A percentile compares a stretch with the other conserved stretches of the same genome.
phyloP scores from a whole-genome alignment of 2,113 vertebrate species.

The Himantopus leucocephalus region DNA sequence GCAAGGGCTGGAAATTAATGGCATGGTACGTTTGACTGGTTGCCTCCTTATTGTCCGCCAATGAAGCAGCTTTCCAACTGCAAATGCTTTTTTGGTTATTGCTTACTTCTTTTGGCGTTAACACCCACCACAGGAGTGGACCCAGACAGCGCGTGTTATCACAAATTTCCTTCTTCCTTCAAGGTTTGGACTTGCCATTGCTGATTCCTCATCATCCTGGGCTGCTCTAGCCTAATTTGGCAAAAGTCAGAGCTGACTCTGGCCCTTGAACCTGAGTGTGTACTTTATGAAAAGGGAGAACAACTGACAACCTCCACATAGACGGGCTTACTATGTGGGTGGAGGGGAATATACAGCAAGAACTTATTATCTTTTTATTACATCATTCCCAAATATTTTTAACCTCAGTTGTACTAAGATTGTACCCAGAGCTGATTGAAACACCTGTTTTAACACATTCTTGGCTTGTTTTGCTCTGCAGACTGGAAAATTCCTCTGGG shows the following conservation, averaged over 20 bases:
- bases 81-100: background rate
- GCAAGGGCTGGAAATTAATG: background rate
- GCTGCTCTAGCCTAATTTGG: background rate
- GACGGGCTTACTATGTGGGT: background rate
- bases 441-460: conserved; percentile 64
- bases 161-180: background rate
- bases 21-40: background rate
- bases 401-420: conserved; percentile 35
- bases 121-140: background rate
- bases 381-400: conserved; percentile 56
- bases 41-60: background rate
- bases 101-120: background rate
- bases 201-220: background rate
- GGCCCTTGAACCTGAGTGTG: background rate
- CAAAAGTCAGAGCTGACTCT: background rate
- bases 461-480: conserved; percentile 43
- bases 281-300: background rate
- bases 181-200: background rate
- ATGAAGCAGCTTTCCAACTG: background rate
- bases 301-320: background rate
- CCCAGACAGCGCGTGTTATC: background rate
- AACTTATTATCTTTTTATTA: conserved; percentile 7
- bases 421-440: conserved; percentile 32
- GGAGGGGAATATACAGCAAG: background rate
- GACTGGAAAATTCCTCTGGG: conserved; percentile 55